Base-by-base conservation (phyloP, 64 coral and sea anemone genomes). In the Montipora capricornis region DNA sequence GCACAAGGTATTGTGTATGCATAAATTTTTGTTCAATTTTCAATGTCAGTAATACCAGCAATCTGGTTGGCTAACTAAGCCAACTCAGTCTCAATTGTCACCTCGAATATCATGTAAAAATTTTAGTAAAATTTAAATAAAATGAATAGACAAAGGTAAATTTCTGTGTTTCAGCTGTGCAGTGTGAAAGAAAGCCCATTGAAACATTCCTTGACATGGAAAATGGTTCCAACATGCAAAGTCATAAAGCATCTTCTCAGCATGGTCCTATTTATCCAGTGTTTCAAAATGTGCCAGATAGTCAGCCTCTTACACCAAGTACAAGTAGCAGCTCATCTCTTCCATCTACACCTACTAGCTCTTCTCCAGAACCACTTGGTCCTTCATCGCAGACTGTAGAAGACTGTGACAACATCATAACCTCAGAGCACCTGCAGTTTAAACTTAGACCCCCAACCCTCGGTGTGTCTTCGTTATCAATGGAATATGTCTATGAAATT, bases 401-500 rank as follows among this genome's bases (percentile, higher is more conserved):
- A 7, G 20, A 76, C 4, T 20, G 29, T 53, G 22, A 78, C 50
- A 78, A 82, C 24, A 87, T 97, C 68, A 74, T 97, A 14, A 90
- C 48, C 15, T 74, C 89, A 12, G 91, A 97, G 47, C 82, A 96
- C 68, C 77, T 89, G 12, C 93, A 94, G 26, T 97, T 97, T 80
- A 97, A 95, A 89, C 84, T 97, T 1, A 91, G 83, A 47, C 88
- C 87, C 47, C 96, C 96, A 59, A 94, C 93, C 16, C 81, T 97
- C 45, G 89, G 89, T 1, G 95, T 92, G 50, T 87, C 88, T 44
- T 78, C 87, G 7, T 82, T 99, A 62, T 96, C 98, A 45, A 99
- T 99, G 98, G 98, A 99, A 47, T 99, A 99, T 78, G 92, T 99
- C 57, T 95, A 99, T 87, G 98, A 99, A 82, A 82, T 99, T 71